phyloP scores from a whole-genome alignment of 64 coral and sea anemone genomes.

The Pocillopora damicornis region DNA sequence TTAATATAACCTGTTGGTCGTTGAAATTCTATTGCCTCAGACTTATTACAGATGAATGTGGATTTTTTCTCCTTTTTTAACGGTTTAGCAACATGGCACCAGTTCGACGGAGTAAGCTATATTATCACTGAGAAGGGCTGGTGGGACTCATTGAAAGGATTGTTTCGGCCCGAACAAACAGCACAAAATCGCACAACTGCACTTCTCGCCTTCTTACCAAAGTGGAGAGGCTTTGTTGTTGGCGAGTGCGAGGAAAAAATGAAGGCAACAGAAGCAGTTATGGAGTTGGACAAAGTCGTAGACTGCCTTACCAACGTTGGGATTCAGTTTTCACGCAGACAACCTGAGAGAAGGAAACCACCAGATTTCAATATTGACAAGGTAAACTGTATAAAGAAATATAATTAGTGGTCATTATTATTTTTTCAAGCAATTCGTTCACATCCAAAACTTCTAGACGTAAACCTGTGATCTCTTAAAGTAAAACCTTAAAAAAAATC shows the following conservation, averaged over 20 bases:
- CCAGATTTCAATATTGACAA: background rate
- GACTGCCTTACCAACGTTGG: slow-evolving; percentile 24
- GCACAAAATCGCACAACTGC: slow-evolving; percentile 17
- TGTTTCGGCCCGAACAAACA: background rate
- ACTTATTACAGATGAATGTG: too few species aligned
- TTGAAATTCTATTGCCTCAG: background rate
- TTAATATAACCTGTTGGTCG: too few species aligned
- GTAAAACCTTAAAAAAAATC: too few species aligned
- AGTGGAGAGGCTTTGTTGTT: slow-evolving; percentile 50
- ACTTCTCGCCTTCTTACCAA: slow-evolving; percentile 20
- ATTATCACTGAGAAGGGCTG: background rate
- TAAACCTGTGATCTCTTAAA: too few species aligned
- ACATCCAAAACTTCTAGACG: too few species aligned
- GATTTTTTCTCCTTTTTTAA: background rate
- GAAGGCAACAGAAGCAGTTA: slow-evolving; percentile 14
- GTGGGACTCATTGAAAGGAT: background rate
- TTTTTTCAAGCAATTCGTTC: too few species aligned
- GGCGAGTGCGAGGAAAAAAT: background rate
- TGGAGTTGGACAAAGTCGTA: background rate
- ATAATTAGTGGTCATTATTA: too few species aligned
- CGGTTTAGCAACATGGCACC: slow-evolving; percentile 32
- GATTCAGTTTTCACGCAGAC: background rate
- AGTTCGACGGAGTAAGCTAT: slow-evolving; percentile 56
- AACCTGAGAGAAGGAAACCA: background rate
- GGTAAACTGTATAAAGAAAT: background rate